phyloP scores from a whole-genome alignment of 2,113 vertebrate species.

The Phalacrocorax pelagicus region DNA sequence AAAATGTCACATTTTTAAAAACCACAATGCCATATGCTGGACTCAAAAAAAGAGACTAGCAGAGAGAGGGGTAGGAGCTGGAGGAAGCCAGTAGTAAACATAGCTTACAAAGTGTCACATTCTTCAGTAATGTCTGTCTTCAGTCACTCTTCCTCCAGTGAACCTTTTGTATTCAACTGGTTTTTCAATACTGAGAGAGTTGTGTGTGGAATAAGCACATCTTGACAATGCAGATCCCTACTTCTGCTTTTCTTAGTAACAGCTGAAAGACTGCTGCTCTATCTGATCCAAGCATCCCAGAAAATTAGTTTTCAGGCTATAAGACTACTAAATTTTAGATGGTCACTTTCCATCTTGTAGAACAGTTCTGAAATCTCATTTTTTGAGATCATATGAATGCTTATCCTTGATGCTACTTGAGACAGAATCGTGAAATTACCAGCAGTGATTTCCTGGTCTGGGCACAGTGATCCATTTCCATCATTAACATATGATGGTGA shows the following conservation, averaged over 20 bases:
- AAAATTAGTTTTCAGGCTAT: not conserved
- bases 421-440: not conserved
- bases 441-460: not conserved
- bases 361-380: not conserved
- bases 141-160: not conserved
- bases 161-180: not conserved
- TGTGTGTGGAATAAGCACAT: not conserved
- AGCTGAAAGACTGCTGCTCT: not conserved
- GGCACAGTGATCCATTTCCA: not conserved
- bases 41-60: not conserved
- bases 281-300: not conserved
- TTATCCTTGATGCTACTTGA: not conserved
- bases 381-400: not conserved
- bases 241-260: not conserved
- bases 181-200: not conserved
- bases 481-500: not conserved
- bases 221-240: not conserved
- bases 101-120: not conserved
- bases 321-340: not conserved
- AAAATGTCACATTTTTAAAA: not conserved
- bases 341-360: not conserved
- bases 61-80: not conserved
- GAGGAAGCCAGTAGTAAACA: not conserved
- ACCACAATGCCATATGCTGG: not conserved
- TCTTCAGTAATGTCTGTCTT: not conserved